Evolutionary conservation across 2,888 invertebrate genomes (phyloP).

Genomic region (Leptothorax acervorum): DNA sequence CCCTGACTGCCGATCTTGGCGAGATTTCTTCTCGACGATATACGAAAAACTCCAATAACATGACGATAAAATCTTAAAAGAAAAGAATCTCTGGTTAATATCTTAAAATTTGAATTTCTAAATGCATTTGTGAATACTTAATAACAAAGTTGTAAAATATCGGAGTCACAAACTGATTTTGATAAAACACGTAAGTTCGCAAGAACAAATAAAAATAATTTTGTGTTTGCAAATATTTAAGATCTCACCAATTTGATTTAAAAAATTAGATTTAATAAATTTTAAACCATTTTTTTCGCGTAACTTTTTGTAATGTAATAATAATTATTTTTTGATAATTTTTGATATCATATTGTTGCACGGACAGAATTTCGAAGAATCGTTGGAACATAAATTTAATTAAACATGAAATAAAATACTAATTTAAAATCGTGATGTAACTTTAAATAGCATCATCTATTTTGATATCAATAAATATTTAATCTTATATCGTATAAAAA

Average conservation of each 20-base stretch:
- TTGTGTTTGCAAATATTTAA: neutral
- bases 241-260: neutral
- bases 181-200: neutral
- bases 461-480: slow-evolving; percentile 6
- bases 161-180: neutral
- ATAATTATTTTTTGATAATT: neutral
- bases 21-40: slow-evolving; percentile 16
- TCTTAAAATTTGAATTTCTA: neutral
- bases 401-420: neutral
- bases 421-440: neutral
- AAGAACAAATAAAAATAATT: neutral
- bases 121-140: neutral
- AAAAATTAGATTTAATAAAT: neutral
- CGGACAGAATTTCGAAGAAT: neutral
- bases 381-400: slow-evolving; percentile 6
- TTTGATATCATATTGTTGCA: neutral
- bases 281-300: neutral
- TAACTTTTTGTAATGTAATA: neutral
- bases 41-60: neutral
- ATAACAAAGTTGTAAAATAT: neutral
- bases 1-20: neutral
- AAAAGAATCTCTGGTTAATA: neutral
- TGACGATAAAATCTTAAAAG: neutral
- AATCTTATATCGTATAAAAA: neutral
- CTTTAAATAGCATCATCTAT: neutral